A percentile compares a stretch with the other conserved stretches of the same genome.
Conservation (phyloP, 2,113 vertebrate genomes). For the Tiliqua scincoides region DNA sequence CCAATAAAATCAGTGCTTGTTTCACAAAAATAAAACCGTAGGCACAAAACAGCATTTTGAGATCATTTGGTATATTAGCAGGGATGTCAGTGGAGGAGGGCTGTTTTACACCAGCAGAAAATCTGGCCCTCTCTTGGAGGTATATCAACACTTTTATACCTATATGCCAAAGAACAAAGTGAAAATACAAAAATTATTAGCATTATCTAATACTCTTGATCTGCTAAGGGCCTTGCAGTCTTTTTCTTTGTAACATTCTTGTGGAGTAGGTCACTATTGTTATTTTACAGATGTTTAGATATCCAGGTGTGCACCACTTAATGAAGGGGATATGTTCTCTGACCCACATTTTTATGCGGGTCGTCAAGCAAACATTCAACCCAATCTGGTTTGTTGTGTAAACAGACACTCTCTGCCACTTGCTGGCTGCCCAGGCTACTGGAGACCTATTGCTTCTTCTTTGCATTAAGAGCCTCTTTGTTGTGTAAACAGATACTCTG, state of each 20-base stretch:
- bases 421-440: no score
- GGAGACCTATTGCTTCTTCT: no score
- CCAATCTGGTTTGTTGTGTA: no score
- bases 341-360: no score
- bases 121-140: constrained; percentile 28
- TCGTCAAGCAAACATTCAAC: no score
- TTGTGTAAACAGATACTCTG: no score
- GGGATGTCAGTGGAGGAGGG: constrained; percentile 53
- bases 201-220: not conserved
- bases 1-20: constrained; percentile 41
- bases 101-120: constrained; percentile 47
- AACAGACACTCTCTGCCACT: no score
- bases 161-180: not conserved
- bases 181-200: not conserved
- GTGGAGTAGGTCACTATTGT: not conserved
- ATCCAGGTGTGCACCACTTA: no score
- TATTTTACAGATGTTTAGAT: not conserved
- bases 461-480: no score
- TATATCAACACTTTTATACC: not conserved
- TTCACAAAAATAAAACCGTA: constrained; percentile 44
- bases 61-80: constrained; percentile 51
- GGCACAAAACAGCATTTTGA: constrained; percentile 33
- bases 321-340: no score
- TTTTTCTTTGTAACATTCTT: not conserved
- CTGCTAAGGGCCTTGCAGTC: not conserved